Conservation (phyloP, 2,797 vertebrate genomes). For the Coregonus ussuriensis region DNA sequence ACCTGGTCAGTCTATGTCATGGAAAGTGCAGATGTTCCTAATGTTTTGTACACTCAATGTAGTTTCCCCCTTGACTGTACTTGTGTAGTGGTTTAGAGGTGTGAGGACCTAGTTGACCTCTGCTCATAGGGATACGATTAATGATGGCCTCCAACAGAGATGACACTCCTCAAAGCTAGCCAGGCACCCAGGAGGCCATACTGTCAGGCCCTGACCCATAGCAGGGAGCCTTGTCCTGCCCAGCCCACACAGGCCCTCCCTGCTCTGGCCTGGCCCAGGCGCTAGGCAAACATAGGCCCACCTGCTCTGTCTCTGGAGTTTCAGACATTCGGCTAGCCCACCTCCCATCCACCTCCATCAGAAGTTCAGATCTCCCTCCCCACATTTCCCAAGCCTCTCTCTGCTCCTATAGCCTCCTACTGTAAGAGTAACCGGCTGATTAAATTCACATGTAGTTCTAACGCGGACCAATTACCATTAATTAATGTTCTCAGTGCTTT, state of each 20-base stretch:
- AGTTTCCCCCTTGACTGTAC: not conserved
- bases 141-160: slow-evolving; percentile 12
- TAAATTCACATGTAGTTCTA: slow-evolving; percentile 43
- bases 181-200: slow-evolving; percentile 6
- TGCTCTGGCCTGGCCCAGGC: not conserved
- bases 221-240: slow-evolving; percentile 32
- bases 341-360: too few relatives aligned
- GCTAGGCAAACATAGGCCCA: slow-evolving; percentile 18
- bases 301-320: slow-evolving; percentile 11
- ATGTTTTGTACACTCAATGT: too few relatives aligned
- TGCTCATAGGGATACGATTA: not conserved
- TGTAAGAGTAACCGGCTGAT: slow-evolving; percentile 34
- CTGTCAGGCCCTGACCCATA: slow-evolving; percentile 22
- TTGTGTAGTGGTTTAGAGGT: slow-evolving; percentile 15
- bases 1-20: too few relatives aligned
- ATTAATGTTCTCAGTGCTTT: slow-evolving; percentile 26
- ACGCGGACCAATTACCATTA: slow-evolving; percentile 29
- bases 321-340: not conserved
- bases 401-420: slow-evolving; percentile 4
- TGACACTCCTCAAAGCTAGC: slow-evolving; percentile 5
- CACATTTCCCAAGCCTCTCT: not conserved
- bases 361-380: not conserved
- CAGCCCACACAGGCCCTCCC: not conserved
- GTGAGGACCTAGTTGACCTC: not conserved
- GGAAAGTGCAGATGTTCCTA: too few relatives aligned